Evolutionary conservation across 1,140 invertebrate genomes (phyloP).

Genomic region (Charaxes varanes): DNA sequence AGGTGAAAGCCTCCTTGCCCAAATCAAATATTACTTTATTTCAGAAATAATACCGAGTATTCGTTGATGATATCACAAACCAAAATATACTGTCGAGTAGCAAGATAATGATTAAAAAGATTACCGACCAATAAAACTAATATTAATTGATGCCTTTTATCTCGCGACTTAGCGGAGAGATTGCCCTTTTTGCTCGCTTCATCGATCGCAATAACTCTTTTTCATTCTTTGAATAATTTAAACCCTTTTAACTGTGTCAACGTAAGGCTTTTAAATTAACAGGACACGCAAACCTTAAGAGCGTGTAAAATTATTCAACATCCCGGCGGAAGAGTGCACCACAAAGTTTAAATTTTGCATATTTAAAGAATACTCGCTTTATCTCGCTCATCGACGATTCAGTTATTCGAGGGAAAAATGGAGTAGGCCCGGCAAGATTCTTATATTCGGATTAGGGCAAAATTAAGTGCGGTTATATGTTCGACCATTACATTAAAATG

Average conservation of each 20-base stretch:
- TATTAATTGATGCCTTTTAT: constrained; percentile 8
- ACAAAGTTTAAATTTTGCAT: constrained; percentile 70
- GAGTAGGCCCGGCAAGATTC: constrained; percentile 45
- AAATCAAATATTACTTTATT: no score
- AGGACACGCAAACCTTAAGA: constrained; percentile 65
- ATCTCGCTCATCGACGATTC: constrained; percentile 66
- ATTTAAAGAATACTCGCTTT: constrained; percentile 67
- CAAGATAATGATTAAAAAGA: no score
- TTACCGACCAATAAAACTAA: no score
- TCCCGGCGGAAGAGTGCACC: constrained; percentile 55
- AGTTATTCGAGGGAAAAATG: constrained; percentile 62
- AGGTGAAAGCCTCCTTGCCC: no score
- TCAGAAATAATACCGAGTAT: no score
- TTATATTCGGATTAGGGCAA: constrained; percentile 57
- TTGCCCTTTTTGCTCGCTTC: constrained; percentile 19
- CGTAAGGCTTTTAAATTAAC: constrained; percentile 51
- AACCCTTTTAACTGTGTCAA: constrained; percentile 46
- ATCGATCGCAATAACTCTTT: constrained; percentile 32
- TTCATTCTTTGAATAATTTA: constrained; percentile 40
- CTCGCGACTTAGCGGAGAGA: no score
- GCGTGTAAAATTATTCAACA: constrained; percentile 70
- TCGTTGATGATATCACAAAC: no score
- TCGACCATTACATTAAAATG: constrained; percentile 66
- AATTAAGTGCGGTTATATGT: constrained; percentile 72
- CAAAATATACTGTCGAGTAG: no score